Evolutionary conservation across 2,797 vertebrate species (phyloP), one percentile per base, ranked within the genome.

Genomic region (Benthosema pterotum): DNA sequence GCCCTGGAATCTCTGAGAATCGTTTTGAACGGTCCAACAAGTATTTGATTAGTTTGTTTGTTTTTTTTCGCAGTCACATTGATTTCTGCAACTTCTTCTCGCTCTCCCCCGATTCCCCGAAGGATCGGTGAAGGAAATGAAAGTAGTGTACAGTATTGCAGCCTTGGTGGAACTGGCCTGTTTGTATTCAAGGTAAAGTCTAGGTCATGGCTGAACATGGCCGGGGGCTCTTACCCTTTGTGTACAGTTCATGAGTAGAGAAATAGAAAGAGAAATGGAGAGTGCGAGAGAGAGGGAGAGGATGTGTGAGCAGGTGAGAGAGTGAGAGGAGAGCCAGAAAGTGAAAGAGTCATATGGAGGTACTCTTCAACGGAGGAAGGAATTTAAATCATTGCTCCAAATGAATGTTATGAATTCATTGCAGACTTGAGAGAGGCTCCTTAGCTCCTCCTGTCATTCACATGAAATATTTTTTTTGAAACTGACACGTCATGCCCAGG

Each of bases 121-220:
- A 17, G 49, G 19, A 9, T 22, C 3, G 32, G 11, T 22, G 13
- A 51, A 13, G 18, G 49, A 51, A 22, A 51, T 51, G 9, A 11
- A 51, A 12, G 17, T 22, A n/a, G 12, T 22, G 19, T 25, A 22
- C 12, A 14, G 12, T 14, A 22, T 11, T 11, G 25, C 7, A 50
- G 48, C 11, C 48, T 50, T 11, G 48, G n/a, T 17, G 11, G 48
- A 50, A 5, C n/a, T 32, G 52, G 14, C 19, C 11, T 32, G 52
- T 32, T 38, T 53, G 52, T 38, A 32, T 53, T 53, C 22, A 32
- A 53, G n/a, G 32, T 55, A 25, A 55, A 16, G 11, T 6, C 32
- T 42, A 18, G 25, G 11, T 52, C 11, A 13, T 12, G 12, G 12
- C 50, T 52, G 32, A n/a, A 52, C 12, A 52, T 22, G 19, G 11